phyloP scores from a whole-genome alignment of 1,140 invertebrate species.

The Lordiphosa mommai region DNA sequence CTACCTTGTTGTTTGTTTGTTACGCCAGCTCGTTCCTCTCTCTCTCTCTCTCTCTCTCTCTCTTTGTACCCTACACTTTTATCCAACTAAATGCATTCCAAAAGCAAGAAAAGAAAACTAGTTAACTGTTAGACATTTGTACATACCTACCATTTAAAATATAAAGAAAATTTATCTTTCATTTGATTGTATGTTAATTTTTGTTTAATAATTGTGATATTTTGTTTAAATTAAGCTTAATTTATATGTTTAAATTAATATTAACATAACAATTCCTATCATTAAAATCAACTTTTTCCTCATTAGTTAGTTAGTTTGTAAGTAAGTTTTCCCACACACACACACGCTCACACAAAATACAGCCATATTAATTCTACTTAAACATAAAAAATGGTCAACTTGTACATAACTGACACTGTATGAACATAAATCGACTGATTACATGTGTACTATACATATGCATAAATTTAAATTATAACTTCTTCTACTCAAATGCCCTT shows the following conservation, averaged over 20 bases:
- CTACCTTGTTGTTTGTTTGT: constrained; percentile 64
- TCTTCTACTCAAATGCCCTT: constrained; percentile 14
- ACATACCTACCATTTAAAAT: constrained; percentile 6
- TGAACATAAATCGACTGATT: constrained; percentile 69
- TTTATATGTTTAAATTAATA: constrained; percentile 42
- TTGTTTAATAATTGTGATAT: constrained; percentile 74
- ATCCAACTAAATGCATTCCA: constrained; percentile 67
- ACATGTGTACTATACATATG: constrained; percentile 61
- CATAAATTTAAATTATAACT: constrained; percentile 52
- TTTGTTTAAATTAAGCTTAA: constrained; percentile 65
- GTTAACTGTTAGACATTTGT: constrained; percentile 52
- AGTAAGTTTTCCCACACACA: constrained; percentile 37
- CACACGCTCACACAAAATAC: constrained; percentile 25
- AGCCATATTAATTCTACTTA: constrained; percentile 73
- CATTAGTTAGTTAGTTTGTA: constrained; percentile 61
- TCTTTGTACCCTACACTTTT: constrained; percentile 22
- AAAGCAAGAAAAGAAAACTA: constrained; percentile 67
- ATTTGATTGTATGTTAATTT: constrained; percentile 50
- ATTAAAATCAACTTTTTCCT: constrained; percentile 51
- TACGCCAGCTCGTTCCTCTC: constrained; percentile 31
- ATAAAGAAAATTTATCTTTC: neutral
- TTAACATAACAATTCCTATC: constrained; percentile 28
- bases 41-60: neutral
- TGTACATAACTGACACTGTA: constrained; percentile 42
- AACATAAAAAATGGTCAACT: constrained; percentile 34